Evolutionary conservation across 2,113 vertebrate species (phyloP), one percentile per base, ranked within the genome.

Genomic region (Antechinus flavipes): DNA sequence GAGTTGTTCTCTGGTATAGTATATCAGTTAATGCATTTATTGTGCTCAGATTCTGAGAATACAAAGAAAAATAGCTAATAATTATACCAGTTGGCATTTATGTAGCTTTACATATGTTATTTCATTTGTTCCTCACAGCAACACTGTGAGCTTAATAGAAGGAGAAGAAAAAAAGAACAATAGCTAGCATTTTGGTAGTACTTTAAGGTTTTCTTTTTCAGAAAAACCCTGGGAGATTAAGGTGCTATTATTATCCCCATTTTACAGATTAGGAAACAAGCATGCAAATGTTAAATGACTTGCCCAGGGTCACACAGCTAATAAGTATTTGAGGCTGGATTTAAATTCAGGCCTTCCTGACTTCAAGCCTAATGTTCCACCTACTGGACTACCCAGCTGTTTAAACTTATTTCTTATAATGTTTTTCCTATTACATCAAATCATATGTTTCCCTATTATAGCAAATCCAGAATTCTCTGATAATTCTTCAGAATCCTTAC

Each of bases 401-500:
- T 96, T 22, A 30, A 68, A 35, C 35, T 68, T 68, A 58, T 14
- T 54, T 22, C 54, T 54, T 54, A 54, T 4, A 54, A 54, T 61
- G 47, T 54, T 54, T 22, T 54, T 22, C 54, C 19, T 22, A 54
- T 22, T 54, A 19, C 16, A 54, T 54, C 54, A 54, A 22, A 50
- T 30, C 35, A 6, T n/a, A 30, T 26, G 52, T 6, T 93, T 94
- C 47, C 27, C 47, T 25, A 9, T 54, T 91, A n/a, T 91, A 96
- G n/a, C n/a, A 95, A 55, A 91, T 93, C 26, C 91, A 94, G 90
- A 93, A 68, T 93, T 52, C 42, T 91, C 56, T 94, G 76, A 16
- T 53, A 95, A 93, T 55, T 35, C 35, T 90, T 91, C 50, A 94
- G 52, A 93, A 92, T 90, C 93, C 89, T 97, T 95, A 58, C 42